Percentiles rank a stretch among this genome's conserved stretches.
phyloP scores from a whole-genome alignment of 2,888 invertebrate species.

The Perithous albicinctus region DNA sequence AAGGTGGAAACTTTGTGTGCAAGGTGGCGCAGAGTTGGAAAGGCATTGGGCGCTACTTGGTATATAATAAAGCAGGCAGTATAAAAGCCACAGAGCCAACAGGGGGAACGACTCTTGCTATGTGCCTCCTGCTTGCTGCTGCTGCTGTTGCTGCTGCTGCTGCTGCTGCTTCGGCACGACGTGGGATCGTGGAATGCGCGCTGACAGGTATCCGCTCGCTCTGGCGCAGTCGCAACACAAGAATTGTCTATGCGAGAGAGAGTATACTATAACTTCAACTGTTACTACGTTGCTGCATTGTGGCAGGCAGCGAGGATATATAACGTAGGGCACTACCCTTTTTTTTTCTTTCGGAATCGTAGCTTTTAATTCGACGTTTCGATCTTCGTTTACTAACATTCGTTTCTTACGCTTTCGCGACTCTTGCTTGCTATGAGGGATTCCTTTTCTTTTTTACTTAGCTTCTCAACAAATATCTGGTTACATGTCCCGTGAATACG shows the following conservation, averaged over 20 bases:
- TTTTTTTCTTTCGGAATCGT: constrained; percentile 35
- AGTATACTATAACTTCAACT: constrained; percentile 22
- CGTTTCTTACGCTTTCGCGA: too few relatives aligned
- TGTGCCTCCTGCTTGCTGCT: constrained; percentile 24
- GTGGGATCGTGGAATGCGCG: constrained; percentile 81
- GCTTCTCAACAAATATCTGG: too few relatives aligned
- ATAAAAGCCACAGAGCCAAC: constrained; percentile 38
- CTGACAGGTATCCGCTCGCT: constrained; percentile 79
- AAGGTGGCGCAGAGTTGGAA: constrained; percentile 53
- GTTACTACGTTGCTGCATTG: background rate
- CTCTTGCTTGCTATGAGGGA: too few relatives aligned
- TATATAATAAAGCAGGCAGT: constrained; percentile 4
- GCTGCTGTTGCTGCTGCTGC: constrained; percentile 51
- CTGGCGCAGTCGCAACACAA: constrained; percentile 77
- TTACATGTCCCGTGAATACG: too few relatives aligned
- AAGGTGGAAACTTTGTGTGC: constrained; percentile 47
- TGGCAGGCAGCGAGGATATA: background rate
- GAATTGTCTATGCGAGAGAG: constrained; percentile 72
- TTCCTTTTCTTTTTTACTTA: too few relatives aligned
- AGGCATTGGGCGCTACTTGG: constrained; percentile 4
- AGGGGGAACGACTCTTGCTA: too few relatives aligned
- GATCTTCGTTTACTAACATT: too few relatives aligned
- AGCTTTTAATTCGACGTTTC: too few relatives aligned
- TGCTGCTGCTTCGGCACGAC: constrained; percentile 63
- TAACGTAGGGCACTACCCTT: background rate